Evolutionary conservation across 2,888 invertebrate species (phyloP).

Genomic region (Perithous albicinctus): DNA sequence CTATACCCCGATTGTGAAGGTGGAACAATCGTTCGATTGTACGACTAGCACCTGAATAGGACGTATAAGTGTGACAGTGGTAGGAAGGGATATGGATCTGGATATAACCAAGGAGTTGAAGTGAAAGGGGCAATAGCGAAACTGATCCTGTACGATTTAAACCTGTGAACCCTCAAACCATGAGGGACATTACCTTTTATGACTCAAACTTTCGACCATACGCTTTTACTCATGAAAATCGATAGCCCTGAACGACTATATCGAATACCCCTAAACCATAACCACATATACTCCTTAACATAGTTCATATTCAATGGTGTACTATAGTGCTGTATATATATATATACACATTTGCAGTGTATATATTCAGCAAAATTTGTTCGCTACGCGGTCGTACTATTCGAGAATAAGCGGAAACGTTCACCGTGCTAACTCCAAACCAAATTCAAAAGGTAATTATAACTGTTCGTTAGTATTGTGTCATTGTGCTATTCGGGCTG

Average conservation of each 20-base stretch:
- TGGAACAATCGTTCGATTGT: conserved; percentile 67
- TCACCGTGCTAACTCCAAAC: background rate
- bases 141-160: conserved; percentile 34
- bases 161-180: conserved; percentile 33
- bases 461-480: conserved; percentile 9
- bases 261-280: conserved; percentile 10
- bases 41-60: conserved; percentile 45
- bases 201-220: conserved; percentile 40
- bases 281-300: background rate
- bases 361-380: background rate
- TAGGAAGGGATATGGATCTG: background rate
- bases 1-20: conserved; percentile 55
- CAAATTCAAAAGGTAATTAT: conserved; percentile 15
- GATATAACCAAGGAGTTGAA: background rate
- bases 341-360: too few species aligned
- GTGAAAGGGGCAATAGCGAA: conserved; percentile 3
- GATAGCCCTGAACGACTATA: conserved; percentile 1
- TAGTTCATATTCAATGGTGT: conserved; percentile 2
- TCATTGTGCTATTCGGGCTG: background rate
- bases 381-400: background rate
- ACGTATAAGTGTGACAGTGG: conserved; percentile 44
- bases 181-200: conserved; percentile 47
- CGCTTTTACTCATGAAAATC: conserved; percentile 43
- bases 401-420: conserved; percentile 12
- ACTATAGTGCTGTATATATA: background rate